Conservation (phyloP, 1,140 invertebrate genomes). For the Latrodectus geometricus region DNA sequence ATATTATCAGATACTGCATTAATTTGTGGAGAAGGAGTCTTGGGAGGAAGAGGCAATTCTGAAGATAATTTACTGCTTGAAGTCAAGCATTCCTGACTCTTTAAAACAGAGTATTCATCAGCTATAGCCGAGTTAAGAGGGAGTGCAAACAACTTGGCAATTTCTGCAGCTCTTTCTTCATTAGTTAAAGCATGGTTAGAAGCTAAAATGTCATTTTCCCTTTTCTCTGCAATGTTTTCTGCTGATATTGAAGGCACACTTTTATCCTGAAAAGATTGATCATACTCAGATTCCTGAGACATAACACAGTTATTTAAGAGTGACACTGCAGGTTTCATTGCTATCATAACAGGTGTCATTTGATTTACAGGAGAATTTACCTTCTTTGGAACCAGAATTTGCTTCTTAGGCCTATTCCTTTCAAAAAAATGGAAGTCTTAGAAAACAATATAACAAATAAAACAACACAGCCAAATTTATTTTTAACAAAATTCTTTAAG, state of each 20-base stretch:
- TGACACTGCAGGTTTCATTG: conserved; percentile 42
- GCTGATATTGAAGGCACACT: conserved; percentile 54
- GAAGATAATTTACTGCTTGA: not conserved
- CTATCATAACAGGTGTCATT: conserved; percentile 12
- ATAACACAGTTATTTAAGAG: conserved; percentile 44
- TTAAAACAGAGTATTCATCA: conserved; percentile 14
- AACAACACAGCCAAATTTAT: not conserved
- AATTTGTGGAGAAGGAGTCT: conserved; percentile 17
- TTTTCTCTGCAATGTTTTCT: conserved; percentile 36
- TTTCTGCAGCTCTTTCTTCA: conserved; percentile 46
- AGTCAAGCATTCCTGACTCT: conserved; percentile 12
- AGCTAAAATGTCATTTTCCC: conserved; percentile 22
- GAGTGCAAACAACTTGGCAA: conserved; percentile 46
- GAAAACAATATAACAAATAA: not conserved
- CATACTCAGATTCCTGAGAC: conserved; percentile 53
- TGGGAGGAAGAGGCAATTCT: conserved; percentile 2
- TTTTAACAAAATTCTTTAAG: not conserved
- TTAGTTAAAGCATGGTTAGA: conserved; percentile 21
- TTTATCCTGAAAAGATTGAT: conserved; percentile 53
- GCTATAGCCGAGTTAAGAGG: conserved; percentile 16
- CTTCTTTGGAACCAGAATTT: conserved; percentile 50
- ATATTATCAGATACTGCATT: conserved; percentile 13
- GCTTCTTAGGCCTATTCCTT: conserved; percentile 65
- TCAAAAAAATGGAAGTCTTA: conserved; percentile 15
- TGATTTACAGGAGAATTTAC: not conserved